Percentiles rank a stretch among this genome's conserved stretches.
Evolutionary conservation across 2,113 vertebrate species (phyloP).

Genomic region (Ursus arctos): DNA sequence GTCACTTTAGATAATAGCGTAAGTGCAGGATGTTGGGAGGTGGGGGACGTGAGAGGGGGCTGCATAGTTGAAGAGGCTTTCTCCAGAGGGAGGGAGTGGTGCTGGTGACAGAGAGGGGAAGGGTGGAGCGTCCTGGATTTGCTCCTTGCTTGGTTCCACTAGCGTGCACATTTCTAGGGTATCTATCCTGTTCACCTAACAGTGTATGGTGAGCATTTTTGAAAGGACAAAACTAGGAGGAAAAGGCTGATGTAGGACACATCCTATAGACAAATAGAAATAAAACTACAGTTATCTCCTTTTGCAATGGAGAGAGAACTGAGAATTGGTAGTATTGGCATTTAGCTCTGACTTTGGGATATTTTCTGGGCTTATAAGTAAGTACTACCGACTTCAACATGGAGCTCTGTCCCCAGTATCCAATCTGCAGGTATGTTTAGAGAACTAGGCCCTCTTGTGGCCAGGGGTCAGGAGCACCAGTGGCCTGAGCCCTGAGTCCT

Average conservation of each 20-base stretch:
- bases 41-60: neutral
- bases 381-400: neutral
- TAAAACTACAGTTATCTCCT: neutral
- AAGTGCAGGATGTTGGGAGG: neutral
- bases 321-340: neutral
- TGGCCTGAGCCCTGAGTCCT: neutral
- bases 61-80: neutral
- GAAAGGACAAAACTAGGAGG: neutral
- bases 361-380: neutral
- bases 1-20: neutral
- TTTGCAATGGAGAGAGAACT: neutral
- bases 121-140: neutral
- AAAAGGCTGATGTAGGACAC: neutral
- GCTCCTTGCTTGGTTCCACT: neutral
- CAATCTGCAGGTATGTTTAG: neutral
- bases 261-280: neutral
- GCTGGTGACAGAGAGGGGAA: neutral
- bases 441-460: neutral
- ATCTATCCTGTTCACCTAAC: neutral
- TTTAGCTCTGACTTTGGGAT: neutral
- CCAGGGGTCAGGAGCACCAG: neutral
- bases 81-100: neutral
- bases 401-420: neutral
- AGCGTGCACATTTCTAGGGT: neutral
- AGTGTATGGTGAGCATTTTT: neutral